Base-by-base conservation (phyloP, 2,797 vertebrate species). In the Manis crassicaudata region DNA sequence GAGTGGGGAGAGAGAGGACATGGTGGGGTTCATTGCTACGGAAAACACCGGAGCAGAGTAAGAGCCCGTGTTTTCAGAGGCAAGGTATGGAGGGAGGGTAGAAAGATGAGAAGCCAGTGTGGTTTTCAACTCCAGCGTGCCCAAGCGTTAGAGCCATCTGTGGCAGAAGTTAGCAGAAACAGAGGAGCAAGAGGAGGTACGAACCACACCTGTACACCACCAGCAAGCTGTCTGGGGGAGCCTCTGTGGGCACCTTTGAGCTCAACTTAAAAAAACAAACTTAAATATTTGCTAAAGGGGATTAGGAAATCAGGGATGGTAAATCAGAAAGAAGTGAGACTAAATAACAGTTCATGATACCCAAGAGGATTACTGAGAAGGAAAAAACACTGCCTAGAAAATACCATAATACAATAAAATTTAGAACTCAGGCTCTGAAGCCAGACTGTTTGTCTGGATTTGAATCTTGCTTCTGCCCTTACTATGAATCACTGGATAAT, bases 101-200 rank as follows among this genome's bases (percentile, higher is more conserved):
- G 62, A 46, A 58, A 13, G 17, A 58, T 68, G 21, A 21, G 62
- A 80, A 76, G 20, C 23, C 21, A n/a, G 70, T 21, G 2, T 58
- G 25, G 75, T 13, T 37, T 4, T 40, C 87, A 46, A n/a, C 54
- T 35, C 67, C 32, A 5, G 9, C 23, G 50, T 79, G 37, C 87
- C 56, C 72, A 86, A 37, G 60, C 5, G 60, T 87, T 75, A 67
- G 32, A 86, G 90, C 92, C 84, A 79, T 29, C 82, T 75, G 77
- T 90, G 96, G 97, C 56, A 79, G 75, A 72, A 92, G 43, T 54
- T 0, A 67, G 80, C 92, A 83, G 77, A 94, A 89, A 76, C 2
- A 40, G 58, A 58, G 72, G 20, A 37, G 4, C 16, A 35, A 2
- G 14, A 54, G 37, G 60, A 76, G 46, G 65, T n/a, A 62, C 58